Evolutionary conservation across 2,888 invertebrate genomes (phyloP).

Genomic region (Eucera pruinosa): DNA sequence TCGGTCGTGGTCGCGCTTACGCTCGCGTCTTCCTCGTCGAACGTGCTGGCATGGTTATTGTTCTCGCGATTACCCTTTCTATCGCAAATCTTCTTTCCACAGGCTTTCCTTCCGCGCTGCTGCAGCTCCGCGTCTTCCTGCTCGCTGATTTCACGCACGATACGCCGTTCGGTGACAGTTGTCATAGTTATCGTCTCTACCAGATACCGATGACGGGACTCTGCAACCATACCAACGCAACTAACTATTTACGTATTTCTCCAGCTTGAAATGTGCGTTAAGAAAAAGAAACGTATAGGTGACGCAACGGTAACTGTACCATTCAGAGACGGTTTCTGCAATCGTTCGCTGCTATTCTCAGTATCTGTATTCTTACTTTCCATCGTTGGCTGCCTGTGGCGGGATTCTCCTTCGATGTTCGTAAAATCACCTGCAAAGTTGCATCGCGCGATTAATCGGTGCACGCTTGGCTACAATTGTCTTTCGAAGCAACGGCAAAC

Average conservation of each 20-base stretch:
- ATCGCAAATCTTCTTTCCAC: conserved; percentile 22
- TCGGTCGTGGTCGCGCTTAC: too few species aligned
- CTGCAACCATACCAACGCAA: conserved; percentile 63
- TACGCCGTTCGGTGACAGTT: conserved; percentile 88
- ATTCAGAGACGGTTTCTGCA: conserved; percentile 76
- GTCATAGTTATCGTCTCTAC: conserved; percentile 89
- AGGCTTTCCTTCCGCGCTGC: not conserved
- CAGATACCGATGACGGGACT: conserved; percentile 86
- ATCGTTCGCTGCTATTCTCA: conserved; percentile 75
- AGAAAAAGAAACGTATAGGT: not conserved
- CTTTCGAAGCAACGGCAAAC: too few species aligned
- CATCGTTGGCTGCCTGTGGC: not conserved
- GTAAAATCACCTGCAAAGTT: conserved; percentile 23
- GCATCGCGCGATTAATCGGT: too few species aligned
- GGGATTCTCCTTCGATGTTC: conserved; percentile 1
- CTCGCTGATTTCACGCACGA: conserved; percentile 85
- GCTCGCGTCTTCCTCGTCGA: too few species aligned
- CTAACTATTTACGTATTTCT: too few species aligned
- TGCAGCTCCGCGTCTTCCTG: conserved; percentile 66
- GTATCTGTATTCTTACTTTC: conserved; percentile 64
- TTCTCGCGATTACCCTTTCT: too few species aligned
- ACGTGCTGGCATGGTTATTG: too few species aligned
- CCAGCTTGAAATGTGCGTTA: too few species aligned
- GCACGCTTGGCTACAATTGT: too few species aligned
- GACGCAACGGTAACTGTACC: conserved; percentile 35